Evolutionary conservation across 2,888 invertebrate species (phyloP).

Genomic region (Seira sanloemensis): DNA sequence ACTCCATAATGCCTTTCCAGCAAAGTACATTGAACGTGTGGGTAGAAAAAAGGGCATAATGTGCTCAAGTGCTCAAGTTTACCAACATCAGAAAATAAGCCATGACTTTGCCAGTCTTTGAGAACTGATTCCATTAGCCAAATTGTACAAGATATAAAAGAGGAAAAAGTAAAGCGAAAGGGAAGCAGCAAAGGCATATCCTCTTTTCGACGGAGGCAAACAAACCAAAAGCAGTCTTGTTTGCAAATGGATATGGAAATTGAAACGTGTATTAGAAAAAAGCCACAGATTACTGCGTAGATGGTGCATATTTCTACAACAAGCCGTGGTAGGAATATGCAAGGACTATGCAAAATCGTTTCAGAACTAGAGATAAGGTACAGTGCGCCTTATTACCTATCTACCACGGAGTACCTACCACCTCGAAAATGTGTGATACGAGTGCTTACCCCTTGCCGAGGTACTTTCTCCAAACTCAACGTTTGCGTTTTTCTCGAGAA

Average conservation of each 20-base stretch:
- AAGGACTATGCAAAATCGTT: constrained; percentile 9
- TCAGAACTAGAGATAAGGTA: neutral
- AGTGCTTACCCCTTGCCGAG: neutral
- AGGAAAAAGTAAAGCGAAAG: constrained; percentile 31
- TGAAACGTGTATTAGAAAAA: constrained; percentile 50
- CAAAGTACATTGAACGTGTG: neutral
- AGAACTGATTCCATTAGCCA: constrained; percentile 62
- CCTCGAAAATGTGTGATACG: neutral
- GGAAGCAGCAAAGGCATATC: constrained; percentile 21
- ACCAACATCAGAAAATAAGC: constrained; percentile 1
- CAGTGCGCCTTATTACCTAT: neutral
- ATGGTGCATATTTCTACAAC: constrained; percentile 27
- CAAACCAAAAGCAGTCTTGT: constrained; percentile 21
- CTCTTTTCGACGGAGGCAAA: constrained; percentile 4
- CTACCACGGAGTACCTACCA: neutral
- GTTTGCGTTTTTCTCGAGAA: constrained; percentile 22
- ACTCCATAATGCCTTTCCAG: neutral
- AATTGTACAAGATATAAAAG: constrained; percentile 48
- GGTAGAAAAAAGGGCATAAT: neutral
- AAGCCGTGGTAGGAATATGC: neutral
- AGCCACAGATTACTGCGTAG: constrained; percentile 50
- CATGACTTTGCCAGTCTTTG: constrained; percentile 24
- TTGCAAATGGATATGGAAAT: constrained; percentile 58
- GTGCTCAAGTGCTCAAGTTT: neutral
- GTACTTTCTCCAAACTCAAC: constrained; percentile 1